Conservation (phyloP, 2,797 vertebrate genomes). For the Gymnoscopelus braueri region DNA sequence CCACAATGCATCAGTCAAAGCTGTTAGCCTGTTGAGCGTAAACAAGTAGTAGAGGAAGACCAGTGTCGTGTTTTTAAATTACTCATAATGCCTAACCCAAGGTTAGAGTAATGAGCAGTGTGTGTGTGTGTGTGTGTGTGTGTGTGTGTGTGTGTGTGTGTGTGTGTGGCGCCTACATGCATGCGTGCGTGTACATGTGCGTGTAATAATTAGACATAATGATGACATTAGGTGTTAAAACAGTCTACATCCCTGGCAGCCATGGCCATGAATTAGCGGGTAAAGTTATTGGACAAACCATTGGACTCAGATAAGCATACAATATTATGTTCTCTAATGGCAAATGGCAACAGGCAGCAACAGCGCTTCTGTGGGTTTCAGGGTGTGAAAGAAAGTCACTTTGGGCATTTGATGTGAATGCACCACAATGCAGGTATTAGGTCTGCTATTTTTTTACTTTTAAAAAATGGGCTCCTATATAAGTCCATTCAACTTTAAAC, state of each 20-base stretch:
- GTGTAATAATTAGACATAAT: conserved; percentile 40
- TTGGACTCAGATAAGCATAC: conserved; percentile 14
- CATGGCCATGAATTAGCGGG: background rate
- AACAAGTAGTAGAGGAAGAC: conserved; percentile 32
- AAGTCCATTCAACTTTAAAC: too few species aligned
- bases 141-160: too few species aligned
- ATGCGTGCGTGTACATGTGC: conserved; percentile 1
- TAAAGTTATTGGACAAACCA: conserved; percentile 31
- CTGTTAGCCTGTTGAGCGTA: conserved; percentile 28
- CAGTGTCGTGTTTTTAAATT: conserved; percentile 17
- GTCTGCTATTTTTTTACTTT: background rate
- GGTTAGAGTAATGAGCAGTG: conserved; percentile 23
- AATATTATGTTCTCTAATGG: too few species aligned
- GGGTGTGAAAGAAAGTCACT: background rate
- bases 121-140: background rate
- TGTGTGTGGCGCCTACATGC: too few species aligned
- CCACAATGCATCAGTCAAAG: conserved; percentile 50
- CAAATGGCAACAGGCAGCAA: background rate
- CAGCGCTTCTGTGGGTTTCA: conserved; percentile 1
- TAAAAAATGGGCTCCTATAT: background rate
- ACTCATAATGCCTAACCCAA: conserved; percentile 39
- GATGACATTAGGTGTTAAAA: conserved; percentile 51
- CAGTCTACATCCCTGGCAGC: conserved; percentile 40
- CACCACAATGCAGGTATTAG: background rate
- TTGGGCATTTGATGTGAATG: background rate